Conservation (phyloP, 2,888 invertebrate species). For the Hemistola chrysoprasaria region DNA sequence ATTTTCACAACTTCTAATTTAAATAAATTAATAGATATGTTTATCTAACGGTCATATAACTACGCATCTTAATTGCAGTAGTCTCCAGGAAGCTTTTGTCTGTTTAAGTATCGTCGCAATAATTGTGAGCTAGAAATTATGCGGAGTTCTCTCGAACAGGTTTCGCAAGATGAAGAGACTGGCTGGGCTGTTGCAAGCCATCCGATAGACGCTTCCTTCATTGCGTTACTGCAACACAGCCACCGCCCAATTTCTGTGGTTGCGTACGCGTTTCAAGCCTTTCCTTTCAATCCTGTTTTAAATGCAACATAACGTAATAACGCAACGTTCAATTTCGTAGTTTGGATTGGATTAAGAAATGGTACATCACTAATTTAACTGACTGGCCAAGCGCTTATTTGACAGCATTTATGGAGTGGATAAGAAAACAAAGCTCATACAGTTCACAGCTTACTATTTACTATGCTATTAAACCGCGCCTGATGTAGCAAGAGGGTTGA, state of each 20-base stretch:
- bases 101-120: conserved; percentile 15
- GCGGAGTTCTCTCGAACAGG: conserved; percentile 19
- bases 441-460: too few relatives aligned
- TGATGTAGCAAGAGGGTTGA: too few relatives aligned
- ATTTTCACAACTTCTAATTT: too few relatives aligned
- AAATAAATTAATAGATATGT: too few relatives aligned
- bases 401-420: too few relatives aligned
- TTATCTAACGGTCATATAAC: too few relatives aligned
- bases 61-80: conserved; percentile 3
- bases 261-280: conserved; percentile 25
- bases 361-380: too few relatives aligned
- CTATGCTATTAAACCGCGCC: too few relatives aligned
- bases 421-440: too few relatives aligned
- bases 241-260: conserved; percentile 54
- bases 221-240: conserved; percentile 42
- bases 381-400: too few relatives aligned
- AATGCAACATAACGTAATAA: neutral
- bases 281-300: conserved; percentile 16
- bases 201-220: conserved; percentile 66
- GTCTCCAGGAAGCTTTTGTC: conserved; percentile 7
- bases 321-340: too few relatives aligned
- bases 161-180: conserved; percentile 28
- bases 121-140: conserved; percentile 22
- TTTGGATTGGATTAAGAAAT: too few relatives aligned
- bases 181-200: conserved; percentile 54